Conservation (phyloP, 2,113 vertebrate genomes). For the Varanus komodoensis region DNA sequence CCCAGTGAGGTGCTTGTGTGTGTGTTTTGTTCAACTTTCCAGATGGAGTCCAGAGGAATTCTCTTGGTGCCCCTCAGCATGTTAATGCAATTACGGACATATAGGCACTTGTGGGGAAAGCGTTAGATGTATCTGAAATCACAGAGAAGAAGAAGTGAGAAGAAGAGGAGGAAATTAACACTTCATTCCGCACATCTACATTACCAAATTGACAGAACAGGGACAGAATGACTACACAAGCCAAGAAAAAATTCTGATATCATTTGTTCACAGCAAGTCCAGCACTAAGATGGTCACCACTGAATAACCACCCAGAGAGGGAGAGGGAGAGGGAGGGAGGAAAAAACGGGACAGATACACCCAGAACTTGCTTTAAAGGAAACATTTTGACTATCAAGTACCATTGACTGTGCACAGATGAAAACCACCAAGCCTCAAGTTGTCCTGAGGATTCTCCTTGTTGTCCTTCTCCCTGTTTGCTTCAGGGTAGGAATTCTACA, state of each 20-base stretch:
- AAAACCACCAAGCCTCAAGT: slow-evolving; percentile 6
- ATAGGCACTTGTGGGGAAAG: slow-evolving; percentile 59
- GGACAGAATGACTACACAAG: slow-evolving; percentile 37
- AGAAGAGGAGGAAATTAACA: slow-evolving; percentile 59
- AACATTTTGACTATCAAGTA: slow-evolving; percentile 43
- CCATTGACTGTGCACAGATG: neutral
- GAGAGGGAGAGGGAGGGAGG: neutral
- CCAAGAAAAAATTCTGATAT: slow-evolving; percentile 30
- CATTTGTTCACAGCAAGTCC: slow-evolving; percentile 43
- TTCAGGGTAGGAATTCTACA: neutral
- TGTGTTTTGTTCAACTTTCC: slow-evolving; percentile 53
- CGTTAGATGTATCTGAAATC: slow-evolving; percentile 72
- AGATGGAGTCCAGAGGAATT: slow-evolving; percentile 70
- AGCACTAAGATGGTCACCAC: slow-evolving; percentile 25
- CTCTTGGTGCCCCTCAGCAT: slow-evolving; percentile 60
- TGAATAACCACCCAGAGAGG: neutral
- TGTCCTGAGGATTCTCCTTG: neutral
- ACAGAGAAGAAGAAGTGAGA: slow-evolving; percentile 56
- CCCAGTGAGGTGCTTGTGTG: slow-evolving; percentile 43
- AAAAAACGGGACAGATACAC: neutral
- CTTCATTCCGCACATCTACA: slow-evolving; percentile 58
- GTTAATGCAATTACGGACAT: slow-evolving; percentile 78
- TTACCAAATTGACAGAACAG: slow-evolving; percentile 57
- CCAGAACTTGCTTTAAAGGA: slow-evolving; percentile 21
- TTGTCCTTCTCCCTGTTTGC: neutral